phyloP scores from a whole-genome alignment of 2,113 vertebrate genomes.

The Macrotis lagotis region DNA sequence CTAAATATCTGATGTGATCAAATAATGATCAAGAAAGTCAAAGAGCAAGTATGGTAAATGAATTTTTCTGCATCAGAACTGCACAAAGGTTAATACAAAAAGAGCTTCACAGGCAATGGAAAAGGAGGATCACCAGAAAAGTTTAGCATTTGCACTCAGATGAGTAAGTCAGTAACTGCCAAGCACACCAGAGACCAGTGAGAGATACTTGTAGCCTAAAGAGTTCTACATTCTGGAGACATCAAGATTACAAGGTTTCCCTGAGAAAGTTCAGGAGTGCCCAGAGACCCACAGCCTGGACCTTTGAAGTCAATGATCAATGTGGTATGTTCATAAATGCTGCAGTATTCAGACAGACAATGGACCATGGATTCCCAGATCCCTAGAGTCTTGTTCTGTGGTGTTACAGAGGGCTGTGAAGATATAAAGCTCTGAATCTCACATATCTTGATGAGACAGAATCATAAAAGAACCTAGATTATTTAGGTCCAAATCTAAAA shows the following conservation, averaged over 20 bases:
- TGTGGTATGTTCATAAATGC: background rate
- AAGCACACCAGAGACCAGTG: background rate
- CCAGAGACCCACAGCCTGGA: background rate
- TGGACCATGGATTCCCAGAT: background rate
- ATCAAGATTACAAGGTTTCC: background rate
- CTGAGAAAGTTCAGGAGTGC: background rate
- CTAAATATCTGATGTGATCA: background rate
- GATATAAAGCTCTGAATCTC: background rate
- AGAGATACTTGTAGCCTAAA: background rate
- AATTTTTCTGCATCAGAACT: background rate
- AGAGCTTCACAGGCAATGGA: background rate
- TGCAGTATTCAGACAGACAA: background rate
- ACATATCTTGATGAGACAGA: background rate
- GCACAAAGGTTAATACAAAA: background rate
- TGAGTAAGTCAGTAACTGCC: background rate
- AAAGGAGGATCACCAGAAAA: background rate
- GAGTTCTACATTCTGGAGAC: background rate
- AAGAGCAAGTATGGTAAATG: background rate
- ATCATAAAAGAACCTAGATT: background rate
- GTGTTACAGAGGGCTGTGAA: background rate
- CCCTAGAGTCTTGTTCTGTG: background rate
- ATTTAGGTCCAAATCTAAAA: background rate
- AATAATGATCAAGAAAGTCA: background rate
- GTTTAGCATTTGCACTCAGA: background rate
- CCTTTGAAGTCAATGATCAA: background rate